Conservation (phyloP, 30 jellyfish, hydroid and myxozoan genomes). For the Pseudorhiza aurosa region DNA sequence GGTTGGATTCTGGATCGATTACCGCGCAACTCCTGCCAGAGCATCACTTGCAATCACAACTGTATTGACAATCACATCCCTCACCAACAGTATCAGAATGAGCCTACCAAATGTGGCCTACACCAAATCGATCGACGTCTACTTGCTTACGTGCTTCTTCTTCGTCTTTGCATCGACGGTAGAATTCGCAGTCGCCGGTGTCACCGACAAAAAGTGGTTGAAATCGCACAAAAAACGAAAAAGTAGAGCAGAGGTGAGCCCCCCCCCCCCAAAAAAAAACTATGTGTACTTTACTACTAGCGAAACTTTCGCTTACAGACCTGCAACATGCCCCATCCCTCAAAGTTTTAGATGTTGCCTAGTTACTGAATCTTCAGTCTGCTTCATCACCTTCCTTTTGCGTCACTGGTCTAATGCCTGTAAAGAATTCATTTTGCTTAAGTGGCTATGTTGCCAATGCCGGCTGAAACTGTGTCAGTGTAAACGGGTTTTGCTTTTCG, state of each 20-base stretch:
- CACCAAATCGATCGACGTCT: conserved; percentile 64
- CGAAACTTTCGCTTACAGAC: too few relatives aligned
- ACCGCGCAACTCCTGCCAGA: conserved; percentile 90
- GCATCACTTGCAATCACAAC: conserved; percentile 88
- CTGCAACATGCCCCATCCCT: too few relatives aligned
- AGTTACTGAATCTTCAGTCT: too few relatives aligned
- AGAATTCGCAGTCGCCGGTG: conserved; percentile 83
- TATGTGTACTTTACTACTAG: neutral
- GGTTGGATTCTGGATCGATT: conserved; percentile 92
- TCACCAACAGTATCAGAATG: conserved; percentile 67
- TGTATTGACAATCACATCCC: conserved; percentile 78
- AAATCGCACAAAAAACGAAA: conserved; percentile 3
- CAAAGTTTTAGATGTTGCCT: too few relatives aligned
- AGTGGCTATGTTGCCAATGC: too few relatives aligned
- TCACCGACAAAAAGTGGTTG: conserved; percentile 66
- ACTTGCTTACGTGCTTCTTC: conserved; percentile 67
- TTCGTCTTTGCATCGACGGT: conserved; percentile 82
- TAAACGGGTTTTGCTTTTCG: too few relatives aligned
- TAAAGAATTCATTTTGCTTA: too few relatives aligned
- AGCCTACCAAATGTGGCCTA: conserved; percentile 66
- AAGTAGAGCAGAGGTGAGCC: neutral
- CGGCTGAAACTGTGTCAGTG: too few relatives aligned
- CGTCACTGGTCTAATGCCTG: too few relatives aligned
- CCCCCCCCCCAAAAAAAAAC: neutral
- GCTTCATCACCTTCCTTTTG: too few relatives aligned